Evolutionary conservation across 2,888 invertebrate genomes (phyloP).

Genomic region (Drosophila barbarae): DNA sequence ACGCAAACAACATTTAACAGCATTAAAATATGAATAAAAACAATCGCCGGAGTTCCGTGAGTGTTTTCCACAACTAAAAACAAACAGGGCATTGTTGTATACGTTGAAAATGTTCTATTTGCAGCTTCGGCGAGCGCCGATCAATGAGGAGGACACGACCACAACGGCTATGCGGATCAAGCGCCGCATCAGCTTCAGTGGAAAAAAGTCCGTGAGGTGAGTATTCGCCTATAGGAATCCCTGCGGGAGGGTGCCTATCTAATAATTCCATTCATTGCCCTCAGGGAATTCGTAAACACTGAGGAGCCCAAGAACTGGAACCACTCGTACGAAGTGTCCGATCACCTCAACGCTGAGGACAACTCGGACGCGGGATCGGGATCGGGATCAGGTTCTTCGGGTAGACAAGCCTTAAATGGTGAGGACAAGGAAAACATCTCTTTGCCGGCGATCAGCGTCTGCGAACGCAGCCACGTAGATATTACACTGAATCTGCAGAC

Average conservation of each 20-base stretch:
- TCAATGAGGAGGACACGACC: constrained; percentile 14
- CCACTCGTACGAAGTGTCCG: constrained; percentile 62
- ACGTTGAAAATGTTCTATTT: background rate
- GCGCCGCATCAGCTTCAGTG: constrained; percentile 66
- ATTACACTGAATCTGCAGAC: constrained; percentile 46
- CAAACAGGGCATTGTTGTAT: background rate
- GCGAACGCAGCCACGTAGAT: constrained; percentile 16
- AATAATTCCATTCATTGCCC: background rate
- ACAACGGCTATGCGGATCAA: constrained; percentile 19
- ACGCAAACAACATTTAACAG: constrained; percentile 11
- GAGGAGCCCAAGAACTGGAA: constrained; percentile 54
- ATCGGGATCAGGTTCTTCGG: background rate
- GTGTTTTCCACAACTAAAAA: constrained; percentile 3
- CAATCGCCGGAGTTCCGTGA: constrained; percentile 54
- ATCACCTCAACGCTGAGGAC: constrained; percentile 52
- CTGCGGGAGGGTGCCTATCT: background rate
- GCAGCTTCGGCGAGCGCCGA: constrained; percentile 42
- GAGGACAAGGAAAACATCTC: constrained; percentile 45
- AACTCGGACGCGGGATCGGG: constrained; percentile 18
- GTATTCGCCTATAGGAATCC: constrained; percentile 7
- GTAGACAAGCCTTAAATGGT: background rate
- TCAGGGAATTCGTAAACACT: constrained; percentile 54
- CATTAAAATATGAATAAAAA: constrained; percentile 42
- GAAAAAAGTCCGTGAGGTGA: constrained; percentile 59
- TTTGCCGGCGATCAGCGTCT: background rate